phyloP scores from a whole-genome alignment of 2,888 invertebrate genomes.

The Ischnus inquisitorius region DNA sequence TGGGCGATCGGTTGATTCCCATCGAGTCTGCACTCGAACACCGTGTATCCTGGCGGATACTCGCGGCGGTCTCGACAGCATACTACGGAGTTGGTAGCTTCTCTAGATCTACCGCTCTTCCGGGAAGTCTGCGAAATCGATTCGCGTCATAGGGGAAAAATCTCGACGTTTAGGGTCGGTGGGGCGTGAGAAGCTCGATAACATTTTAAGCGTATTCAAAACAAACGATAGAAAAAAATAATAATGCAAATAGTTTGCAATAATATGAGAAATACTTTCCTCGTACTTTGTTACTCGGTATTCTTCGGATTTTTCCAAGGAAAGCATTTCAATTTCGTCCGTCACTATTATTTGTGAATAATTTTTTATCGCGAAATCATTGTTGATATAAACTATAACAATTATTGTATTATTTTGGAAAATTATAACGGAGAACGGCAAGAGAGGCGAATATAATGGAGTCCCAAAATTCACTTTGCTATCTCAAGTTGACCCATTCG shows the following conservation, averaged over 20 bases:
- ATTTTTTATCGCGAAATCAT: background rate
- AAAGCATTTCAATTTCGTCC: constrained; percentile 57
- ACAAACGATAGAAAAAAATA: background rate
- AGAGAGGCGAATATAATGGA: no score
- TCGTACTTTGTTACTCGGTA: constrained; percentile 53
- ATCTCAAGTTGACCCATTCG: background rate
- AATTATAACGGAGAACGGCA: no score
- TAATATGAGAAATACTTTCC: constrained; percentile 59
- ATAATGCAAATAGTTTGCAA: background rate
- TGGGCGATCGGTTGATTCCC: constrained; percentile 75
- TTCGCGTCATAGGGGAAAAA: constrained; percentile 63
- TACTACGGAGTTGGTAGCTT: constrained; percentile 62
- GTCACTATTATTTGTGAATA: constrained; percentile 1
- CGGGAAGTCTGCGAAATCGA: constrained; percentile 67
- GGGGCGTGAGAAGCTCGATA: constrained; percentile 11
- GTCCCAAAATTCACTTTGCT: no score
- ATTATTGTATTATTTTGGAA: no score
- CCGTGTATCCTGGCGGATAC: constrained; percentile 75
- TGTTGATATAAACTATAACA: background rate
- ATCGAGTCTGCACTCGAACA: constrained; percentile 76
- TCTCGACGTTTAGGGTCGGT: constrained; percentile 27
- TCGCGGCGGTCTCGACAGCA: constrained; percentile 61
- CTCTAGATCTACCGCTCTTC: constrained; percentile 50
- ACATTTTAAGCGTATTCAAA: background rate
- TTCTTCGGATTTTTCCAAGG: constrained; percentile 59